Evolutionary conservation across 1,140 invertebrate genomes (phyloP), one percentile per base, ranked within the genome.

Genomic region (Aleiodes sp.): DNA sequence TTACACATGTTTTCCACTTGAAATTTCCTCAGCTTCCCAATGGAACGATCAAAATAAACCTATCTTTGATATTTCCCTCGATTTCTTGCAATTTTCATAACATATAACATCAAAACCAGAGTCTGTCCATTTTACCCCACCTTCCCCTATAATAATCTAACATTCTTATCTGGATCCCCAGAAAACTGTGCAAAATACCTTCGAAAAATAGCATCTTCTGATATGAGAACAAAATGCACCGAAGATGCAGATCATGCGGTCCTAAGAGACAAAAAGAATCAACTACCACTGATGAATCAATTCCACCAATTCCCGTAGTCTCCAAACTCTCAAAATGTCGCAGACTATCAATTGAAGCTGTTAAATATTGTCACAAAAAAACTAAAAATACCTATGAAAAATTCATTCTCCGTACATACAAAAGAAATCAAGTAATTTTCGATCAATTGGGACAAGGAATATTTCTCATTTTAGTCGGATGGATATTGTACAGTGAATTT

Each of bases 401-500:
- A n/a, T 59, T 29, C 28, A 29, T 59, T 9, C 24, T 29, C 28
- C 24, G n/a, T 2, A 59, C 28, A 8, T 59, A 59, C 28, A 14
- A 31, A 12, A 59, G 29, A 4, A 59, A 59, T 16, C 28, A 6
- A 7, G 21, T 29, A 31, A 1, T 31, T 1, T 16, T 59, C 4
- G 14, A 16, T 2, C n/a, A 59, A n/a, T 1, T 59, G 28, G 56
- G 56, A 59, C 28, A 28, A 26, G 24, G 56, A 14, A 4, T 28
- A 10, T 19, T 62, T 31, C 31, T 8, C n/a, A 8, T 12, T 1
- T 12, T 33, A 21, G n/a, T 66, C 0, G 9, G 43, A 6, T 72
- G 61, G 62, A 59, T 72, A 0, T 24, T 72, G 10, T 72, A 72
- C 63, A 65, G 16, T n/a, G 67, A 72, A 43, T 67, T 73, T 24